Base-by-base conservation (phyloP, 2,113 vertebrate species). In the Cyanistes caeruleus region DNA sequence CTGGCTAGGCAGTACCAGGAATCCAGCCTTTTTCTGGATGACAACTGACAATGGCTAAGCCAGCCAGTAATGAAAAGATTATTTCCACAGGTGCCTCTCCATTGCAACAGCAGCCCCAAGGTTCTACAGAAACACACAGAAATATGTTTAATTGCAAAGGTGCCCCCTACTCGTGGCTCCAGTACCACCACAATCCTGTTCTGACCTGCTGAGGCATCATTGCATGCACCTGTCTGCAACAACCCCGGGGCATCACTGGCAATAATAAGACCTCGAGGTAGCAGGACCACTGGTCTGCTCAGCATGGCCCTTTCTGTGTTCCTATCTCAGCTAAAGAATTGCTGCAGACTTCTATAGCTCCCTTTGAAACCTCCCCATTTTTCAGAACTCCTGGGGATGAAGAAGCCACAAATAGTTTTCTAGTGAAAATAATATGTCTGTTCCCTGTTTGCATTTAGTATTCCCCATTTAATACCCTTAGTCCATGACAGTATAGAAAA, bases 191-290 rank as follows among this genome's bases (percentile, higher is more conserved):
- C 1, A 1, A 19, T 35, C n/a, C 37, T 15, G 24, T 37, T 83
- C 27, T 39, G 65, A 58, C 35, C 60, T 82, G 15, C 35, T 82
- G 46, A 94, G 46, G 13, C 25, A 58, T 4, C 21, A n/a, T 3
- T 53, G 18, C 58, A 41, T 3, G 1, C 25, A 5, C n/a, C 24
- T 55, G 12, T 22, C 64, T 43, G 46, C 28, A 78, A 22, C 7
- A 24, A 75, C 7, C 15, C 9, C 41, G 48, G 30, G 33, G 30
- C 55, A 56, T 15, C 1, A 6, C 33, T 23, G 55, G 35, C 30
- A 59, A 4, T 3, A 83, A 21, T 5, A 84, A 51, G 35, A 51
- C 17, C 15, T 25, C 0, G 0, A 46, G 11, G 23, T 2, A 44
- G 19, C 13, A 13, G 17, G n/a, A 52, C 21, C 39, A 55, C 48